Evolutionary conservation across 2,888 invertebrate genomes (phyloP).

Genomic region (Litoditis marina): DNA sequence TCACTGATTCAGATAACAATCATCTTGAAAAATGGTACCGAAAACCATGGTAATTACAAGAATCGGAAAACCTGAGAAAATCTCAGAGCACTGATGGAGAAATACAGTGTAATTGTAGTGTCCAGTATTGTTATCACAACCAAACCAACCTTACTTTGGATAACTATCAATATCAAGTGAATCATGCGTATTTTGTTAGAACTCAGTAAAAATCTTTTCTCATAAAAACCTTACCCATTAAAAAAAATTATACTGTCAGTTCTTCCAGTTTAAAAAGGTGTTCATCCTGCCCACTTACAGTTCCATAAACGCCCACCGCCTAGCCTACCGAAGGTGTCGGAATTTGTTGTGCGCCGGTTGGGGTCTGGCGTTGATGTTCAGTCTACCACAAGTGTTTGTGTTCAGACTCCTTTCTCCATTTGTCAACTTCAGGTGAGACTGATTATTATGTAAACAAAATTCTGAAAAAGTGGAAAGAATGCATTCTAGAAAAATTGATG

Average conservation of each 20-base stretch:
- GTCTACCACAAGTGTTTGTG: constrained; percentile 51
- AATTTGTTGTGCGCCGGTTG: constrained; percentile 47
- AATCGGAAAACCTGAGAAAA: neutral
- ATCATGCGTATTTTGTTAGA: neutral
- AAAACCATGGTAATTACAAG: too few species aligned
- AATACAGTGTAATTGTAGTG: too few species aligned
- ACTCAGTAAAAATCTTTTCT: neutral
- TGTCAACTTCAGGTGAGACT: constrained; percentile 45
- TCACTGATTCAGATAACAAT: too few species aligned
- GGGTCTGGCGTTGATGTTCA: constrained; percentile 42
- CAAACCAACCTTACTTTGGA: too few species aligned
- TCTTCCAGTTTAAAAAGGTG: neutral
- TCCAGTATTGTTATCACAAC: too few species aligned
- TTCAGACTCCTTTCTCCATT: constrained; percentile 49
- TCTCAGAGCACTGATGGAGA: too few species aligned
- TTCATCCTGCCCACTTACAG: constrained; percentile 22
- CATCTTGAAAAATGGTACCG: too few species aligned
- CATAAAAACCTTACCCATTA: neutral
- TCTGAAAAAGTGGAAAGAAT: too few species aligned
- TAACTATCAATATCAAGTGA: too few species aligned
- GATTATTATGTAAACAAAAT: too few species aligned
- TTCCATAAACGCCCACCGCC: constrained; percentile 40
- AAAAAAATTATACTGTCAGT: neutral
- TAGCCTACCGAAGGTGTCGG: constrained; percentile 42
- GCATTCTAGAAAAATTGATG: too few species aligned